Base-by-base conservation (phyloP, 2,888 invertebrate genomes). In the Andrena hattorfiana region DNA sequence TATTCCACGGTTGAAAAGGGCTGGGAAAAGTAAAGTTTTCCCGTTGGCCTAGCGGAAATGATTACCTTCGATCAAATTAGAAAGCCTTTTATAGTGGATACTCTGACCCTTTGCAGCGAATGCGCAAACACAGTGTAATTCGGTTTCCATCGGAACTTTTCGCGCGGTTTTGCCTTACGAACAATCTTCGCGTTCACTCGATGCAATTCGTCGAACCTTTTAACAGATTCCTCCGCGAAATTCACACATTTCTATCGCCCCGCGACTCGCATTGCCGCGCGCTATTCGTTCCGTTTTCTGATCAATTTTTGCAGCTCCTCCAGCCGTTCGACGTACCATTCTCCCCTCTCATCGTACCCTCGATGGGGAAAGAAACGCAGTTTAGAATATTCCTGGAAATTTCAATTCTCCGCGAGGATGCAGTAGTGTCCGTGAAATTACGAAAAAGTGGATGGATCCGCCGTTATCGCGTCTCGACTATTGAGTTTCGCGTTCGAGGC, bases 391-490 rank as follows among this genome's bases (percentile, higher is more conserved):
- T 84, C 73, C 70, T 10, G 63, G 51, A 60, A 85, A 67, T 81
- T 85, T 85, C 85, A 83, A 81, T 85, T 73, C 59, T 26, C 20
- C 64, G 5, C 8, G 23, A 56, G 23, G 13, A 32, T 5, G 51
- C 49, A 7, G 16, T 8, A 32, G 54, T 13, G 56, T 13, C 30
- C 8, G 30, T 10, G 62, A 60, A 68, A 77, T 81, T 77, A 63
- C 67, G 60, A 62, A 42, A 42, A 68, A 72, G 20, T 49, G 32
- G 51, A 77, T 54, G 26, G 35, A 16, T 60, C 56, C 51, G 30
- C 49, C 23, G 69, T 68, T 75, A 75, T 75, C 54, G 59, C 28
- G 66, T 48, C 30, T 28, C 10, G 28, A 56, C 49, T 48, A 16
- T 62, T 26, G 67, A 32, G n/a, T 64, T 56, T 32, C 5, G 16